Conservation (phyloP, 2,797 vertebrate species). For the Chaenodraco wilsoni region DNA sequence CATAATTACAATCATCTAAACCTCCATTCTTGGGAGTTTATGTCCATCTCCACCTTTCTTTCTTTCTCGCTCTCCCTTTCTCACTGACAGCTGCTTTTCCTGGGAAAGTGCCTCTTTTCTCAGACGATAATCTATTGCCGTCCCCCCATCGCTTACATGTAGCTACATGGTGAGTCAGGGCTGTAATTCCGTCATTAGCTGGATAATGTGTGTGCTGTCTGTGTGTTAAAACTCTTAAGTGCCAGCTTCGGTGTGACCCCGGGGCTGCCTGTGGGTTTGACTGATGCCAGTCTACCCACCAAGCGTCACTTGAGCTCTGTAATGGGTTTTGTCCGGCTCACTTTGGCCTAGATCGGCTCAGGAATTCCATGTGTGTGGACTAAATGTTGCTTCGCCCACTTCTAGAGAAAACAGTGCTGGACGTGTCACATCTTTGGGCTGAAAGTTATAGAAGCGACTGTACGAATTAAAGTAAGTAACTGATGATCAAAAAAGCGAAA, state of each 20-base stretch:
- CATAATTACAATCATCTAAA: conserved; percentile 82
- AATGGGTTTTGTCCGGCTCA: conserved; percentile 69
- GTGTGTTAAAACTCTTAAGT: conserved; percentile 81
- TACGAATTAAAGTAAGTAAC: background rate
- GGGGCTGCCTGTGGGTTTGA: conserved; percentile 77
- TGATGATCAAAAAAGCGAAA: background rate
- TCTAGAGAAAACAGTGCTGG: conserved; percentile 5
- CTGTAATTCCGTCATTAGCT: conserved; percentile 88
- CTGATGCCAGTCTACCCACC: conserved; percentile 78
- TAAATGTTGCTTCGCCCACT: conserved; percentile 22
- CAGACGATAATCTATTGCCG: conserved; percentile 83
- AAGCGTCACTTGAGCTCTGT: conserved; percentile 69
- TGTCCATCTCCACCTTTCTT: conserved; percentile 71
- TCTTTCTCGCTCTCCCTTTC: conserved; percentile 42
- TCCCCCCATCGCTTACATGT: conserved; percentile 80
- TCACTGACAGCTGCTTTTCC: conserved; percentile 83
- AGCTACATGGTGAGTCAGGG: conserved; percentile 86
- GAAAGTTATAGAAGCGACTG: background rate
- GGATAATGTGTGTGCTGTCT: conserved; percentile 84
- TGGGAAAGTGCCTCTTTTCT: conserved; percentile 81
- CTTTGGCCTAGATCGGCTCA: conserved; percentile 52
- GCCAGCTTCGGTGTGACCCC: conserved; percentile 81
- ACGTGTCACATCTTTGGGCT: background rate
- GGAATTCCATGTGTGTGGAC: conserved; percentile 29
- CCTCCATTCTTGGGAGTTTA: conserved; percentile 77